Conservation (phyloP, 2,113 vertebrate genomes). For the Pollachius pollachius region DNA sequence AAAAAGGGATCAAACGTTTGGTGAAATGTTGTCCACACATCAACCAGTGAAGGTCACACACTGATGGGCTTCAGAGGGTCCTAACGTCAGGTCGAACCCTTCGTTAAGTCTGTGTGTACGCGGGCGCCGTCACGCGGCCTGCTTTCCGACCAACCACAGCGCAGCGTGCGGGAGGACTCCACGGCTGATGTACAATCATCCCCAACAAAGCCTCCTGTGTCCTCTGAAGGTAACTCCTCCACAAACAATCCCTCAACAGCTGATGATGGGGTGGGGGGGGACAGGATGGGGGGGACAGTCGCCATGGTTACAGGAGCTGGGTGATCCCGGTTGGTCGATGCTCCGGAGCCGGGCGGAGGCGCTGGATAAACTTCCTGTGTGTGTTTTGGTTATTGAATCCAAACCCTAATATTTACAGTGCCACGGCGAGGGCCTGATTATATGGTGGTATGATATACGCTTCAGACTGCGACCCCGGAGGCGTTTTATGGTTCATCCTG, state of each 20-base stretch:
- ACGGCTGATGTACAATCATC: constrained; percentile 7
- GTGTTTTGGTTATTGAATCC: too few relatives aligned
- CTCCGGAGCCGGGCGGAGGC: too few relatives aligned
- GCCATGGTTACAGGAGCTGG: neutral
- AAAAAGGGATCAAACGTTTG: constrained; percentile 12
- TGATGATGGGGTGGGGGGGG: neutral
- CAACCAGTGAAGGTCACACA: constrained; percentile 5
- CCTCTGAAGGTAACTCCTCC: neutral
- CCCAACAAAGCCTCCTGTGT: constrained; percentile 41
- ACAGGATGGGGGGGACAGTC: neutral
- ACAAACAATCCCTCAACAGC: constrained; percentile 18
- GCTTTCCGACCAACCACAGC: constrained; percentile 4
- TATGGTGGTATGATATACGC: too few relatives aligned
- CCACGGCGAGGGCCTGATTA: too few relatives aligned
- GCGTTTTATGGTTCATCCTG: too few relatives aligned
- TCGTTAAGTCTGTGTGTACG: too few relatives aligned
- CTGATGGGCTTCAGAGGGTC: neutral
- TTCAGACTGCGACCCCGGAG: too few relatives aligned
- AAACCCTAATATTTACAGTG: too few relatives aligned
- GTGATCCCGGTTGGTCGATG: neutral
- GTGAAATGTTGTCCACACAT: constrained; percentile 25
- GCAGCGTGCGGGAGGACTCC: constrained; percentile 35
- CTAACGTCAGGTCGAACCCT: too few relatives aligned
- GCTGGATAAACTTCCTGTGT: too few relatives aligned
- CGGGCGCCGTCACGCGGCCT: neutral